These are phyloP conservation scores for Tyto alba DNA, from an alignment of 2,113 vertebrate species.

Conservation along the genomic window DNA sequence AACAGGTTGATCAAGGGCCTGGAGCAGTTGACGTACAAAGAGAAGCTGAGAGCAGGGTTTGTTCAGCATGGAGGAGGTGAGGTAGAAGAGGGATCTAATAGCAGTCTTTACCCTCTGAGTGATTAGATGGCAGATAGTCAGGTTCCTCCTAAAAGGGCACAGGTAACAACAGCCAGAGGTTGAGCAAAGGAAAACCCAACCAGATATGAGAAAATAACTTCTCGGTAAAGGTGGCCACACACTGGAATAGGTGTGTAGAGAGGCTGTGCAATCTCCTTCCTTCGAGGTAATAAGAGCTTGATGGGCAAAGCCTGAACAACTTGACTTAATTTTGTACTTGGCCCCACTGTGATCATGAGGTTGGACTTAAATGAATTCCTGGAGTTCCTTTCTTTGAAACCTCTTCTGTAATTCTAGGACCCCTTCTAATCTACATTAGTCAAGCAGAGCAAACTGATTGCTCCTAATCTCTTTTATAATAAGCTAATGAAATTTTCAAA, in stretches of 20 bases:
- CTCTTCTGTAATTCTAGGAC: neutral
- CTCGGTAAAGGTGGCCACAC: neutral
- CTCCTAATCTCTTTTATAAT: neutral
- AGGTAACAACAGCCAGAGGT: fast-evolving
- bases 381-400: neutral
- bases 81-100: neutral
- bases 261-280: neutral
- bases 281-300: neutral
- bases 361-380: neutral
- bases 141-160: neutral
- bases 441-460: neutral
- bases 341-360: fast-evolving
- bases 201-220: neutral
- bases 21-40: neutral
- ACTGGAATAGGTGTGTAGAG: neutral
- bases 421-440: neutral
- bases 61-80: neutral
- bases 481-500: neutral
- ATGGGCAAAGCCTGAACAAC: neutral
- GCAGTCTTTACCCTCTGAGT: neutral
- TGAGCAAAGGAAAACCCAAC: neutral
- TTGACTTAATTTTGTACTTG: neutral
- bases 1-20: neutral
- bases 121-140: neutral
- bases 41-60: neutral